Evolutionary conservation across 2,797 vertebrate species (phyloP), one percentile per base, ranked within the genome.

Genomic region (Sebastes minor): DNA sequence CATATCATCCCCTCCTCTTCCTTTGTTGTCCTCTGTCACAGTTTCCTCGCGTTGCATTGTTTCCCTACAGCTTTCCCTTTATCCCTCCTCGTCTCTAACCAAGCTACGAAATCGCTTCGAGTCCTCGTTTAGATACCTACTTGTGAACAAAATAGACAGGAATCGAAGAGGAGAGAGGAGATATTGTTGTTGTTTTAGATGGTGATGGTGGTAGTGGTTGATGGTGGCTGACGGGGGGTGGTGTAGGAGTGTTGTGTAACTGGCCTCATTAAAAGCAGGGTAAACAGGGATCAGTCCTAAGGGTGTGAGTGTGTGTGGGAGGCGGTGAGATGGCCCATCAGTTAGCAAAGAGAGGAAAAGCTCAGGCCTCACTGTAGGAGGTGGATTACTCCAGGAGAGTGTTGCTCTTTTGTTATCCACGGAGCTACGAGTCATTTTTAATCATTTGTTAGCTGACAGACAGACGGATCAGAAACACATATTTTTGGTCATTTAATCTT

Each of bases 221-320:
- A 42, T 42, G 76, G 61, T 66, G 53, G 75, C 52, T 53, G 62
- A 69, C 77, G 61, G 66, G 64, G 42, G 42, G 16, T 46, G 57
- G 75, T 77, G 66, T 73, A 81, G 74, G 67, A 71, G 81, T 32
- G 88, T 92, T 93, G 89, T 91, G 65, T 91, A 94, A 93, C 87
- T 89, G 91, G 78, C 90, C 91, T 91, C 60, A 80, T 92, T 92
- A 72, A 49, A 84, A 57, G 38, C 75, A 23, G 61, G 62, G 66
- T 87, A 88, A 84, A 87, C 84, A 82, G 78, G 84, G 68, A 82
- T 80, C 76, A 68, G 82, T 78, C 81, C 80, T 74, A 3, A 82
- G 88, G 76, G 79, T 38, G 73, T 53, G 64, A 8, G 86, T 85
- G 71, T 53, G 64, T 9, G 86, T 85, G 49, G 83, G 82, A 80